Conservation (phyloP, 2,888 invertebrate species). For the Artemia sinica region DNA sequence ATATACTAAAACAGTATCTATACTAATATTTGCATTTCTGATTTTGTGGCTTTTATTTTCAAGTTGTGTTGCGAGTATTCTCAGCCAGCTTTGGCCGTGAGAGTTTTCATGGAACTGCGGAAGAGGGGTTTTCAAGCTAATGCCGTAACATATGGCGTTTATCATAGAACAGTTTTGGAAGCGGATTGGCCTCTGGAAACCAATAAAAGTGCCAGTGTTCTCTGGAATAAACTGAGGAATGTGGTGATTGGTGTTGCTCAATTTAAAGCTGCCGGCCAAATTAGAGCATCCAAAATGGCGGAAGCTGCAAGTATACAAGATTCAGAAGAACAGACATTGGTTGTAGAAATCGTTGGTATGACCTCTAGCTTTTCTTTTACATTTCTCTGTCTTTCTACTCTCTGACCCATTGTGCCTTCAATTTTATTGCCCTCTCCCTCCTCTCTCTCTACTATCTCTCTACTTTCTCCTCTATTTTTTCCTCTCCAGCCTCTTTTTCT, state of each 20-base stretch:
- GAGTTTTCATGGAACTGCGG: constrained; percentile 76
- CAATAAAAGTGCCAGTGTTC: constrained; percentile 55
- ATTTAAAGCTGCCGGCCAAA: constrained; percentile 41
- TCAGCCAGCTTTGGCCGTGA: constrained; percentile 82
- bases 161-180: constrained; percentile 68
- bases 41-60: not conserved
- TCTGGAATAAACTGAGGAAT: constrained; percentile 76
- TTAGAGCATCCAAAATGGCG: not conserved
- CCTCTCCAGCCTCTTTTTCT: no score
- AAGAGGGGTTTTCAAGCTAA: constrained; percentile 83
- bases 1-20: no score
- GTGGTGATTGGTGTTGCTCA: constrained; percentile 16
- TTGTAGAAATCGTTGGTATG: not conserved
- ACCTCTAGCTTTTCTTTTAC: not conserved
- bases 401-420: no score
- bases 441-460: no score
- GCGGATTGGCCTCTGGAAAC: constrained; percentile 76
- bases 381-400: no score
- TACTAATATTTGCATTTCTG: no score
- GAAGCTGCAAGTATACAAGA: not conserved
- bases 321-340: not conserved
- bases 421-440: no score
- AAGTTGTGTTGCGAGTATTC: constrained; percentile 89
- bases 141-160: constrained; percentile 88
- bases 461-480: no score